These are phyloP conservation scores for Epinephelus lanceolatus DNA, from an alignment of 2,113 vertebrate species.

Conservation along the genomic window DNA sequence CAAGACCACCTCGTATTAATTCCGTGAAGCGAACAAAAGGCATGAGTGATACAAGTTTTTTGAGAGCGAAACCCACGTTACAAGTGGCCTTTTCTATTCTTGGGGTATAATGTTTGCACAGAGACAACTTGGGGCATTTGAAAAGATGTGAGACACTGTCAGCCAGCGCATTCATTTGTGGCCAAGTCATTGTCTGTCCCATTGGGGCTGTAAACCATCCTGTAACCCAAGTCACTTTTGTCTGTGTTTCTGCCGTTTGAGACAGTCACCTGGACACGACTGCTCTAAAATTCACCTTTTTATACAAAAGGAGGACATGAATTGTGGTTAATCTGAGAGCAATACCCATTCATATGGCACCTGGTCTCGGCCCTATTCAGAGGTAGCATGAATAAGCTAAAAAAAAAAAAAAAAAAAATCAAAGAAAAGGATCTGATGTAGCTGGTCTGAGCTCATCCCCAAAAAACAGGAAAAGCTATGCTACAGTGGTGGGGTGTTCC, in stretches of 20 bases:
- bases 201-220: constrained; percentile 73
- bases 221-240: constrained; percentile 82
- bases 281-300: constrained; percentile 80
- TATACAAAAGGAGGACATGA: constrained; percentile 75
- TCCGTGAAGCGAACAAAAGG: constrained; percentile 34
- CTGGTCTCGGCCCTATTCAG: constrained; percentile 77
- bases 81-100: constrained; percentile 66
- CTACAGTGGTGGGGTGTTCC: constrained; percentile 63
- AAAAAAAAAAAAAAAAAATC: constrained; percentile 55
- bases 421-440: constrained; percentile 71
- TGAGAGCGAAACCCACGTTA: constrained; percentile 57
- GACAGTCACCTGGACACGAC: constrained; percentile 72
- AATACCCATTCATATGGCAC: constrained; percentile 76
- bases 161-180: constrained; percentile 62
- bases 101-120: constrained; percentile 73
- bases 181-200: constrained; percentile 77
- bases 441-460: constrained; percentile 63
- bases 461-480: constrained; percentile 58
- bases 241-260: constrained; percentile 71
- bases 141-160: constrained; percentile 64
- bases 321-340: constrained; percentile 73
- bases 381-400: constrained; percentile 62
- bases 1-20: constrained; percentile 25
- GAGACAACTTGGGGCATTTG: constrained; percentile 73
- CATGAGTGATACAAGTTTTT: constrained; percentile 35